Conservation (phyloP, 1,140 invertebrate species). For the Trachymyrmex cornetzi region DNA sequence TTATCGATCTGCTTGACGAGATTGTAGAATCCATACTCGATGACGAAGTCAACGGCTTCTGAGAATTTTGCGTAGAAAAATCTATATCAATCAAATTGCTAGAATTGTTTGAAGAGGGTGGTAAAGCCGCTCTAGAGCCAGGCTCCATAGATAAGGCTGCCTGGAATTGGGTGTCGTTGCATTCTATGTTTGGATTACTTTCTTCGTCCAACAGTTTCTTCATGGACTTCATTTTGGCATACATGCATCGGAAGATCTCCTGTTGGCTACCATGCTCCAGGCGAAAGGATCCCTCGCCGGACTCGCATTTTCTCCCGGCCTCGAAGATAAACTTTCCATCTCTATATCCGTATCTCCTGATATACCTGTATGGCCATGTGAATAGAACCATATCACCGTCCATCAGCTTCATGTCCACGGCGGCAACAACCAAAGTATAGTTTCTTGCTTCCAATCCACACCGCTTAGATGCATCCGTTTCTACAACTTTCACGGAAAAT, state of each 20-base stretch:
- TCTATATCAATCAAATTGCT: conserved; percentile 86
- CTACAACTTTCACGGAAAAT: conserved; percentile 92
- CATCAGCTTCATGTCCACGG: conserved; percentile 91
- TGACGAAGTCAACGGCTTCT: conserved; percentile 78
- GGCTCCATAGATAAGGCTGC: conserved; percentile 91
- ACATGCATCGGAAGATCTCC: conserved; percentile 93
- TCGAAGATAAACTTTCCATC: conserved; percentile 95
- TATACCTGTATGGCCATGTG: conserved; percentile 95
- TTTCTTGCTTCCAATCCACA: conserved; percentile 91
- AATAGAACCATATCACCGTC: conserved; percentile 90
- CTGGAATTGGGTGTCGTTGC: conserved; percentile 91
- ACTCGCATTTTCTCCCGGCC: conserved; percentile 95
- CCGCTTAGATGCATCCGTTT: conserved; percentile 92
- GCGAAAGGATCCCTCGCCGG: conserved; percentile 94
- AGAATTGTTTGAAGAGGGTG: conserved; percentile 88
- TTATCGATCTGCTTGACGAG: conserved; percentile 79
- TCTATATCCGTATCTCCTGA: conserved; percentile 93
- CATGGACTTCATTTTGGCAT: conserved; percentile 94
- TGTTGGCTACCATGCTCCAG: conserved; percentile 93
- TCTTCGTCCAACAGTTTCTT: conserved; percentile 92
- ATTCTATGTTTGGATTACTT: conserved; percentile 89
- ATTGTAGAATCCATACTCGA: conserved; percentile 75
- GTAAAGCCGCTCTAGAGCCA: conserved; percentile 92
- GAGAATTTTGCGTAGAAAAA: conserved; percentile 82
- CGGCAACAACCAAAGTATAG: conserved; percentile 91